Base-by-base conservation (phyloP, 2,113 vertebrate species). In the Leucoraja erinaceus region DNA sequence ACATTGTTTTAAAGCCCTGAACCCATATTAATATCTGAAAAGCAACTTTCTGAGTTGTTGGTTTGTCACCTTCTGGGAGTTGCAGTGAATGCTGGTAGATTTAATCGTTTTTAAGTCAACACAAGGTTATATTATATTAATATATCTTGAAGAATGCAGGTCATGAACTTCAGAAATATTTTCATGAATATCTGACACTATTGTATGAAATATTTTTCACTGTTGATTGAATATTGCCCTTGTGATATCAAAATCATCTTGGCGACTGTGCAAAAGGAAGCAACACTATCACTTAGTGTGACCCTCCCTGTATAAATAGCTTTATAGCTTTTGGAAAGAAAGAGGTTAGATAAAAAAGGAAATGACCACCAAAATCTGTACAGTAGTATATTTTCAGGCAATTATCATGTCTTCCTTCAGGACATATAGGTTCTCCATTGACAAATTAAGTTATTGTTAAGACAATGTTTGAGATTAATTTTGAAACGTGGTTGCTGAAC, bases 61-160 rank as follows among this genome's bases (percentile, higher is more conserved):
- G 70, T 93, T 72, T 59, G 38, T 74, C 54, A 20, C 83, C 66
- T 92, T 16, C 68, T 33, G 59, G 20, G 25, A 91, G 75, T 93
- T 94, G 93, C 93, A 95, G 93, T 93, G 93, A 20, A 63, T n/a
- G 78, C 72, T 95, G 95, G 94, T 94, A 66, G n/a, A 92, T 56
- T 83, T 77, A 94, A 94, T 94, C 94, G 66, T 93, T 72, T 93
- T 93, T 93, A 83, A 93, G 22, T 94, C 86, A 63, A 63, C 38
- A 68, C 33, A 22, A 28, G 38, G 92, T 61, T n/a, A 74, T 92
- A 74, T 61, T n/a, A 74, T 92, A 74, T 76, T 70, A 33, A 93
- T 47, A 47, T 47, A 47, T 47, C 38, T 47, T 47, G 38, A 47
- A 47, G 22, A 79, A 93, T 59, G 31, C 47, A 94, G 92, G 90